These are phyloP conservation scores for Amphipyra tragopoginis DNA, from an alignment of 2,888 invertebrate genomes.

Conservation along the genomic window DNA sequence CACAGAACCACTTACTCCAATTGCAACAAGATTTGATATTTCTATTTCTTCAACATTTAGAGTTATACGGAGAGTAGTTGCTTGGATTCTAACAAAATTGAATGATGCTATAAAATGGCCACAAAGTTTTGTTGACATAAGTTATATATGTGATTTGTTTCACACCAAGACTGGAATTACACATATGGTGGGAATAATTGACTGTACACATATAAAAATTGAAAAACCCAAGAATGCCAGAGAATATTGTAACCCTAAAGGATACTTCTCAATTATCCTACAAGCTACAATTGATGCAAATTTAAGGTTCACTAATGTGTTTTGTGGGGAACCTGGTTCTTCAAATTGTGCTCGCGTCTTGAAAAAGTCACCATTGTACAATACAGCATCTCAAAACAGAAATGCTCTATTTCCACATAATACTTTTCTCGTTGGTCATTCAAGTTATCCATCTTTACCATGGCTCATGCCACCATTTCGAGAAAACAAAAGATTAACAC, in stretches of 20 bases:
- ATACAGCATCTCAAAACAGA: slow-evolving; percentile 70
- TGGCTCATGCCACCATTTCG: slow-evolving; percentile 78
- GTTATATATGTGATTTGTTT: slow-evolving; percentile 68
- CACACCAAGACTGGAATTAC: slow-evolving; percentile 72
- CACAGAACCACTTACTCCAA: slow-evolving; percentile 76
- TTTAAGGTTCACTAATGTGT: slow-evolving; percentile 76
- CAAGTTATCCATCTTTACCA: slow-evolving; percentile 74
- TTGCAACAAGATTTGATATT: slow-evolving; percentile 78
- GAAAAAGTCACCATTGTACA: slow-evolving; percentile 74
- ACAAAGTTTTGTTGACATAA: slow-evolving; percentile 68
- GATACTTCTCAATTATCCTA: slow-evolving; percentile 75
- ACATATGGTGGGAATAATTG: slow-evolving; percentile 75
- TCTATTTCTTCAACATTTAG: slow-evolving; percentile 79
- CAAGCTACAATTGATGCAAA: slow-evolving; percentile 77
- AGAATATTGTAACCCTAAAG: slow-evolving; percentile 76
- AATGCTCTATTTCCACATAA: slow-evolving; percentile 72
- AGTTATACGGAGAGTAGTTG: slow-evolving; percentile 76
- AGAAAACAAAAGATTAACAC: slow-evolving; percentile 75
- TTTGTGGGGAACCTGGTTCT: slow-evolving; percentile 80
- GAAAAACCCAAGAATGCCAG: slow-evolving; percentile 77
- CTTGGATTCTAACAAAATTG: slow-evolving; percentile 78
- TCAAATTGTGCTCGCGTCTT: slow-evolving; percentile 72
- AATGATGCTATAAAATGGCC: slow-evolving; percentile 78
- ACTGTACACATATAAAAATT: slow-evolving; percentile 76
- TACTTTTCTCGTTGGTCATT: slow-evolving; percentile 76